phyloP scores from a whole-genome alignment of 2,797 vertebrate genomes.

The Dallia pectoralis region DNA sequence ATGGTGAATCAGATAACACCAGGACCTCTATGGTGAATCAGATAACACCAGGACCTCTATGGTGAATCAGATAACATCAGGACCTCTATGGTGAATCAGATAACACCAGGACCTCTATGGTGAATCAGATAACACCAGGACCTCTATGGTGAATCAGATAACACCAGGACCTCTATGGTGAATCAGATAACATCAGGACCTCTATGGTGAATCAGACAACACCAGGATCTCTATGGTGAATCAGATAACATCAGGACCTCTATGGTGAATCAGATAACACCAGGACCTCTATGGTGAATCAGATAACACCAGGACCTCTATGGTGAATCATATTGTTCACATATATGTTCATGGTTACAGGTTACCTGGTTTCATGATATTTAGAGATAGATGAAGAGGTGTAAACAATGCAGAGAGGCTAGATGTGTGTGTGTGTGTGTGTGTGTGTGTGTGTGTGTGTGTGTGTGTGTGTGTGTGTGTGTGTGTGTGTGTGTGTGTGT shows the following conservation, averaged over 20 bases:
- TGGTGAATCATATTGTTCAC: too few relatives aligned
- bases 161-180: conserved; percentile 50
- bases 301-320: conserved; percentile 60
- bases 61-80: conserved; percentile 64
- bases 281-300: conserved; percentile 56
- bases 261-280: conserved; percentile 63
- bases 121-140: conserved; percentile 64
- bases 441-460: background rate
- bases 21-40: conserved; percentile 57
- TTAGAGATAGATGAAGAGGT: background rate
- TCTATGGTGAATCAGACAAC: conserved; percentile 65
- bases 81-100: conserved; percentile 61
- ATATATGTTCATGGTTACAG: background rate
- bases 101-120: conserved; percentile 55
- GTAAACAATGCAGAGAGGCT: conserved; percentile 3
- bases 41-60: conserved; percentile 59
- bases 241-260: conserved; percentile 62
- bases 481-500: background rate
- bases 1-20: conserved; percentile 63
- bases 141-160: conserved; percentile 64
- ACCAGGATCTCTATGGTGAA: conserved; percentile 54
- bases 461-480: background rate
- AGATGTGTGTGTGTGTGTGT: background rate
- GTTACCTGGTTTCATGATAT: background rate
- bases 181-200: conserved; percentile 64